Evolutionary conservation across 2,113 vertebrate genomes (phyloP), one percentile per base, ranked within the genome.

Genomic region (Neogale vison): DNA sequence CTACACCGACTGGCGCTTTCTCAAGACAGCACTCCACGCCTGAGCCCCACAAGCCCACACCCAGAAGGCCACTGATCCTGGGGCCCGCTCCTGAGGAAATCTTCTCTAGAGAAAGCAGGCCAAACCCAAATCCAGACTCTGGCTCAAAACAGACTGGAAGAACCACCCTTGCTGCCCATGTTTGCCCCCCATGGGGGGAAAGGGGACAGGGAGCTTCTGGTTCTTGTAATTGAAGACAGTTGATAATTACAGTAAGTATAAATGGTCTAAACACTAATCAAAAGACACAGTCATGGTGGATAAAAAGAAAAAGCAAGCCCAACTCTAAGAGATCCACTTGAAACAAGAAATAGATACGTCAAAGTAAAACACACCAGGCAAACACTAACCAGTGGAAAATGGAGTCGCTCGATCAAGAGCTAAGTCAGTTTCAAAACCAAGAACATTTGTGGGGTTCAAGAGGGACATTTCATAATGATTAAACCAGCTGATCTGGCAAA

Each of bases 251-350:
- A 29, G 9, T 36, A 84, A 88, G 29, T 0, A 3, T 61, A 82
- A 89, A 71, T 7, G 26, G 34, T 39, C 67, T 69, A 59, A 76
- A 76, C 23, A 76, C 57, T 59, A 74, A 65, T 65, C n/a, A 65
- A 85, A 88, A 94, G 36, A 29, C 57, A 31, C n/a, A 57, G 14
- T 65, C 83, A 74, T 11, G 4, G 0, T 55, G 76, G n/a, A 71
- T n/a, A 69, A 67, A 77, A 88, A 67, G 67, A 83, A 57, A 83
- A 76, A 74, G 67, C 77, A 93, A 83, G 18, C 24, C 50, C 42
- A 29, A 69, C 3, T 7, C 36, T 39, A 57, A 85, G 80, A 93
- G 79, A 52, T 50, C 31, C 50, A 61, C 34, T 24, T 74, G 14
- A 77, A 83, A 89, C 5, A 23, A 85, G 14, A 89, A 8, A 2